phyloP scores from a whole-genome alignment of 2,113 vertebrate species.

The Hylia prasina region DNA sequence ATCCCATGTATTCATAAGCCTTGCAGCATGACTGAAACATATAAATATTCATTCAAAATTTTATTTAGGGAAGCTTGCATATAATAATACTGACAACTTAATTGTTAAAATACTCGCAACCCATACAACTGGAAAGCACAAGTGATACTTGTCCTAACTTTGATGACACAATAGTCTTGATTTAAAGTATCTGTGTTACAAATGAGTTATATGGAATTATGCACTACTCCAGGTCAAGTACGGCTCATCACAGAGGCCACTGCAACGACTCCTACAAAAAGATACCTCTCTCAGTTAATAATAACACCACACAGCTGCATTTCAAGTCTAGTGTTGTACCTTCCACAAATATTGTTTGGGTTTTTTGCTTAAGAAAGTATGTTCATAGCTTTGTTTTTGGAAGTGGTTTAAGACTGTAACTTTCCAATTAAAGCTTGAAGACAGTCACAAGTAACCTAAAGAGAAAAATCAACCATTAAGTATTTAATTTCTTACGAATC shows the following conservation, averaged over 20 bases:
- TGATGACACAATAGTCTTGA: not conserved
- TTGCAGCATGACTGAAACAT: conserved; percentile 91
- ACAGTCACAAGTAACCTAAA: not conserved
- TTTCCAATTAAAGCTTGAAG: not conserved
- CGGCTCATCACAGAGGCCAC: not conserved
- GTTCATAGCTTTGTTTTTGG: not conserved
- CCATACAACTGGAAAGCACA: not conserved
- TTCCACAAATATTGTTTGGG: not conserved
- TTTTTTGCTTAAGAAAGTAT: not conserved
- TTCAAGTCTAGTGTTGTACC: not conserved
- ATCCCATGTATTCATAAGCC: conserved; percentile 96
- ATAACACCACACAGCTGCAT: not conserved
- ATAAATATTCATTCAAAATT: not conserved
- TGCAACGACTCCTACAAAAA: not conserved
- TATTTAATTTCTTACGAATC: not conserved
- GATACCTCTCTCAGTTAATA: not conserved
- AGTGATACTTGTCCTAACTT: not conserved
- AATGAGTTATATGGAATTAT: not conserved
- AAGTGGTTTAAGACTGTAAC: not conserved
- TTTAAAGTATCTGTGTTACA: not conserved
- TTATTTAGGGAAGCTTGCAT: not conserved
- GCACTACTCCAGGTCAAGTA: not conserved
- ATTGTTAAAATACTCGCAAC: not conserved
- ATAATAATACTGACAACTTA: not conserved
- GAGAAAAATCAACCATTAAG: not conserved